These are phyloP conservation scores for Papilio dardanus DNA, from an alignment of 1,140 invertebrate genomes.

Conservation along the genomic window DNA sequence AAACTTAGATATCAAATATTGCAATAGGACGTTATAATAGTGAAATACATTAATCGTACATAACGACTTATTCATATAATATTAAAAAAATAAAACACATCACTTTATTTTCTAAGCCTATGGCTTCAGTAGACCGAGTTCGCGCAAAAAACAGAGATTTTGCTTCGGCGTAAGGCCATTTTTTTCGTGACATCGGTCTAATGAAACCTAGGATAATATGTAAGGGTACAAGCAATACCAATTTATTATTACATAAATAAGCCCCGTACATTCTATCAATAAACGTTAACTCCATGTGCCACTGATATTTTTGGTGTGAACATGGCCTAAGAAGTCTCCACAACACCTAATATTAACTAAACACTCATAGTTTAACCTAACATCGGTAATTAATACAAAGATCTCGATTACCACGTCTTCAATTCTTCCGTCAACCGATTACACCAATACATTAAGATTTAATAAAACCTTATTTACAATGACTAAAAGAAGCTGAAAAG, in stretches of 20 bases:
- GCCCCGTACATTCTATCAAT: background rate
- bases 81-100: constrained; percentile 1
- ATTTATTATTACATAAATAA: constrained; percentile 17
- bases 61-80: constrained; percentile 12
- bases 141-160: too few relatives aligned
- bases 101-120: background rate
- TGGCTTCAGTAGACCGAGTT: too few relatives aligned
- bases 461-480: constrained; percentile 49
- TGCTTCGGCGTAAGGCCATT: too few relatives aligned
- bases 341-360: constrained; percentile 11
- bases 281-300: too few relatives aligned
- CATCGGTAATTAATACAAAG: constrained; percentile 4
- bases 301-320: too few relatives aligned
- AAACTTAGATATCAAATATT: constrained; percentile 27
- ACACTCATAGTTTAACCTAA: constrained; percentile 30
- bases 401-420: constrained; percentile 1
- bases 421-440: background rate
- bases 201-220: background rate
- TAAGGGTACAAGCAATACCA: background rate
- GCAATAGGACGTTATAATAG: constrained; percentile 10
- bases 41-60: constrained; percentile 2
- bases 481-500: constrained; percentile 30
- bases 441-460: constrained; percentile 13
- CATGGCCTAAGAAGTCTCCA: background rate
- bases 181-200: too few relatives aligned